phyloP scores from a whole-genome alignment of 37 sponge, comb jelly and placozoan species.

The Geodia barretti region DNA sequence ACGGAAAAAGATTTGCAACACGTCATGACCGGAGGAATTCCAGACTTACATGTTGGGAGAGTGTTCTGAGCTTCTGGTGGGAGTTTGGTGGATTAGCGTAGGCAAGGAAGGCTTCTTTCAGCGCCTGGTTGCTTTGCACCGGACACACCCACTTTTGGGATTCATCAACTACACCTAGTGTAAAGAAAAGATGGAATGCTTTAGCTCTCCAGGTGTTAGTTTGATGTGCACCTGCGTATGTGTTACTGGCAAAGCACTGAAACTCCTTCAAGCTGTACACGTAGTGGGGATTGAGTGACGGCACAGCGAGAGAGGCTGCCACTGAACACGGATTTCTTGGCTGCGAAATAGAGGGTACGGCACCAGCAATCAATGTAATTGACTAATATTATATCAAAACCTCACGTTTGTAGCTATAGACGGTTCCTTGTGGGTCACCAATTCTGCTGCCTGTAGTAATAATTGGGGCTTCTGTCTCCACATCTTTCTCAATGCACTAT shows the following conservation, averaged over 20 bases:
- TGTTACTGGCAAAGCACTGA: slow-evolving; percentile 33
- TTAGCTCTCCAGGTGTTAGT: neutral
- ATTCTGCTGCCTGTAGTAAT: too few species aligned
- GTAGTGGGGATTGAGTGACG: neutral
- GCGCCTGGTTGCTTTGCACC: slow-evolving; percentile 17
- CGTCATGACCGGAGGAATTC: too few species aligned
- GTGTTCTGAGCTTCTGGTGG: slow-evolving; percentile 22
- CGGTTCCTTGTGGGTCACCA: too few species aligned
- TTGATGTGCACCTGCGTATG: slow-evolving; percentile 19
- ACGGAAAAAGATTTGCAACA: neutral
- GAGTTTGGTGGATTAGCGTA: slow-evolving; percentile 25
- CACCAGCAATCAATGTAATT: too few species aligned
- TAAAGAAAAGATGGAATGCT: neutral
- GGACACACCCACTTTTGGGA: slow-evolving; percentile 25
- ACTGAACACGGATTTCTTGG: too few species aligned
- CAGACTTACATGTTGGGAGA: slow-evolving; percentile 42
- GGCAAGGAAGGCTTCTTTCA: slow-evolving; percentile 5
- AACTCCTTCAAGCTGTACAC: slow-evolving; percentile 44
- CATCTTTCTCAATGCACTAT: too few species aligned
- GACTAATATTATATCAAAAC: too few species aligned
- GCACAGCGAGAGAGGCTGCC: neutral
- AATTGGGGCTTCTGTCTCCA: too few species aligned
- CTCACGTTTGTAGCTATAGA: too few species aligned
- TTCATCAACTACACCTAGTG: slow-evolving; percentile 23
- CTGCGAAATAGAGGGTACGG: too few species aligned